Percentiles rank a stretch among this genome's conserved stretches.
Conservation (phyloP, 2,797 vertebrate genomes). For the Staurois parvus region DNA sequence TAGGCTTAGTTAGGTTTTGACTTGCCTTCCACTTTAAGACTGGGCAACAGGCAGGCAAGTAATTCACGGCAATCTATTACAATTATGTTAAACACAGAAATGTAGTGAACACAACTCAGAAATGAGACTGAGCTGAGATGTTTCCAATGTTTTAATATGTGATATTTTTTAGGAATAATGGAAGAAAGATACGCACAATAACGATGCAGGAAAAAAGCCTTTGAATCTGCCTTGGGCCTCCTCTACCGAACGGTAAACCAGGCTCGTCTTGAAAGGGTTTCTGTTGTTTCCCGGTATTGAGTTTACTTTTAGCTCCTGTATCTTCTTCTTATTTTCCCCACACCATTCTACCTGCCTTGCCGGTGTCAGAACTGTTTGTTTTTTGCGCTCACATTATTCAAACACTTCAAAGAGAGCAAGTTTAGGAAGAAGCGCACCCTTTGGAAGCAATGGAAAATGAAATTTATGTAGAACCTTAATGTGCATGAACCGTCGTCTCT, state of each 20-base stretch:
- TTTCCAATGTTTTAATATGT: too few relatives aligned
- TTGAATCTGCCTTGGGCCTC: not conserved
- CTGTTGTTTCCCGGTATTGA: not conserved
- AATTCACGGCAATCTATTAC: too few relatives aligned
- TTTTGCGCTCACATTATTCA: constrained; percentile 37
- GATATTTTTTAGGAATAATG: too few relatives aligned
- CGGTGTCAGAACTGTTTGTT: constrained; percentile 50
- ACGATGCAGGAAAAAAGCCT: too few relatives aligned
- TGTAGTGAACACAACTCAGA: too few relatives aligned
- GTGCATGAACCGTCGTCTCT: constrained; percentile 36
- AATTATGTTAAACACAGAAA: too few relatives aligned
- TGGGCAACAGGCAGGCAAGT: too few relatives aligned
- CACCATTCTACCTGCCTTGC: constrained; percentile 17
- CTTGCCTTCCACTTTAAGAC: too few relatives aligned
- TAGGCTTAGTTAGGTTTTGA: too few relatives aligned
- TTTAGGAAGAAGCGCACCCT: constrained; percentile 44
- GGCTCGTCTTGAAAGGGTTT: not conserved
- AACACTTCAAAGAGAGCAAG: constrained; percentile 56
- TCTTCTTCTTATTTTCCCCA: constrained; percentile 23
- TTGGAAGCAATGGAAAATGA: constrained; percentile 42
- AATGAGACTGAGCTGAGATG: too few relatives aligned
- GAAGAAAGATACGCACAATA: too few relatives aligned
- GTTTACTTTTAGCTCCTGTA: not conserved
- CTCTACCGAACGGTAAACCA: not conserved
- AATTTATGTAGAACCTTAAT: constrained; percentile 50